A percentile compares a stretch with the other conserved stretches of the same genome.
phyloP scores from a whole-genome alignment of 1,140 invertebrate species.

The Caligus rogercresseyi region DNA sequence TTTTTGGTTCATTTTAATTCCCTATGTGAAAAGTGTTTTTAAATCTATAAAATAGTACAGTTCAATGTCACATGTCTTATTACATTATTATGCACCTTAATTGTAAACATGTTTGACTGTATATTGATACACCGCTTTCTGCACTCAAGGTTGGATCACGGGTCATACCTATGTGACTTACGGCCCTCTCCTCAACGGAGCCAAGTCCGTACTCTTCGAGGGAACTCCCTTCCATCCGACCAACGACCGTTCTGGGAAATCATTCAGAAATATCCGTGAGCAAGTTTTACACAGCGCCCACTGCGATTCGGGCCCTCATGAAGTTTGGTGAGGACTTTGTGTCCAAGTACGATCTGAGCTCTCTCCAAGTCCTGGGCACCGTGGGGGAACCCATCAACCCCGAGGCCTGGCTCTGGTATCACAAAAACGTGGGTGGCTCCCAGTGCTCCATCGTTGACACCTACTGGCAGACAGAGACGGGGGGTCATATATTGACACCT shows the following conservation, averaged over 20 bases:
- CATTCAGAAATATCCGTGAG: slow-evolving; percentile 83
- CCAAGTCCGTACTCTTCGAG: slow-evolving; percentile 55
- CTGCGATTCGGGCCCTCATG: slow-evolving; percentile 88
- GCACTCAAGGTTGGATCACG: slow-evolving; percentile 13
- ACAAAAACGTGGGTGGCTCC: slow-evolving; percentile 43
- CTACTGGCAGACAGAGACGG: slow-evolving; percentile 93
- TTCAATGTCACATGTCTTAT: no score
- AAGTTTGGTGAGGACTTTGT: slow-evolving; percentile 43
- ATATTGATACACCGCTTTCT: not conserved
- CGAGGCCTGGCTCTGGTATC: slow-evolving; percentile 95
- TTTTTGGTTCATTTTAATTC: no score
- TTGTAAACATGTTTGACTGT: not conserved
- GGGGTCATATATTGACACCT: slow-evolving; percentile 80
- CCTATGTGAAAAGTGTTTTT: no score
- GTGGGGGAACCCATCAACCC: slow-evolving; percentile 95
- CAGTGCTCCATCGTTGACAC: slow-evolving; percentile 76
- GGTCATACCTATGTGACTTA: slow-evolving; percentile 88
- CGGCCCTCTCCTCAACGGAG: slow-evolving; percentile 78
- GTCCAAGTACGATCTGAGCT: slow-evolving; percentile 39
- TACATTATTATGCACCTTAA: no score
- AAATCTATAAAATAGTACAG: no score
- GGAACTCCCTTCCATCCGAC: slow-evolving; percentile 64
- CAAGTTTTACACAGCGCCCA: slow-evolving; percentile 96
- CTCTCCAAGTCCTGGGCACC: slow-evolving; percentile 67
- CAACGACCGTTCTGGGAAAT: slow-evolving; percentile 55